Evolutionary conservation across 2,888 invertebrate genomes (phyloP).

Genomic region (Linnaemya tessellans): DNA sequence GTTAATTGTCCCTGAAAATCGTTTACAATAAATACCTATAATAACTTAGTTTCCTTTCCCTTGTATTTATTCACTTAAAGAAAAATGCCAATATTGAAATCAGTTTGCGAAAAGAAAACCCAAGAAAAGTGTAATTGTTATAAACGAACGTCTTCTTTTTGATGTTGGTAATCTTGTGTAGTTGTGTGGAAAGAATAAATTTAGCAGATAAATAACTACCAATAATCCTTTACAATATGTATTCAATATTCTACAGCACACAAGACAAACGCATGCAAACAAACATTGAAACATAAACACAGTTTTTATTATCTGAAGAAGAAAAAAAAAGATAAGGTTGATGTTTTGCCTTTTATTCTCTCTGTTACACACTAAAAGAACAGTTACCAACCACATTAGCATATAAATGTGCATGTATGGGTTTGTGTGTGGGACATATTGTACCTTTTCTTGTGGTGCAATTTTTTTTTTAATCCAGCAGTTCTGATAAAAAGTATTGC

Average conservation of each 20-base stretch:
- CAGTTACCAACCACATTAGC: slow-evolving; percentile 41
- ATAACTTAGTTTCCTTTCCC: neutral
- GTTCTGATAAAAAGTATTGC: slow-evolving; percentile 23
- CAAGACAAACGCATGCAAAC: neutral
- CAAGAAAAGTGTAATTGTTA: neutral
- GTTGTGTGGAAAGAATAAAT: slow-evolving; percentile 74
- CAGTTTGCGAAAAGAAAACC: neutral
- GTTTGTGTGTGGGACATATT: slow-evolving; percentile 32
- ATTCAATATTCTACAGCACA: slow-evolving; percentile 47
- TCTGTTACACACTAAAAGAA: slow-evolving; percentile 19
- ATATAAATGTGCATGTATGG: slow-evolving; percentile 10
- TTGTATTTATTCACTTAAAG: neutral
- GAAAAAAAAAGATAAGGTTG: neutral
- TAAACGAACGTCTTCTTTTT: too few relatives aligned
- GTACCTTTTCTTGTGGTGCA: neutral
- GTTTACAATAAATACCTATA: slow-evolving; percentile 14
- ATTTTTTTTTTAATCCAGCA: slow-evolving; percentile 28
- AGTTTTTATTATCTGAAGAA: neutral
- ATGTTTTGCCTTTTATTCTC: neutral
- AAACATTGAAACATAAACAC: neutral
- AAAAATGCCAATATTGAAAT: neutral
- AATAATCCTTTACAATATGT: slow-evolving; percentile 70
- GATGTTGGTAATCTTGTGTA: slow-evolving; percentile 65
- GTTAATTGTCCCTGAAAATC: neutral
- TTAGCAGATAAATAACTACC: slow-evolving; percentile 74